phyloP scores from a whole-genome alignment of 2,888 invertebrate genomes.

The Prenolepis imparis region DNA sequence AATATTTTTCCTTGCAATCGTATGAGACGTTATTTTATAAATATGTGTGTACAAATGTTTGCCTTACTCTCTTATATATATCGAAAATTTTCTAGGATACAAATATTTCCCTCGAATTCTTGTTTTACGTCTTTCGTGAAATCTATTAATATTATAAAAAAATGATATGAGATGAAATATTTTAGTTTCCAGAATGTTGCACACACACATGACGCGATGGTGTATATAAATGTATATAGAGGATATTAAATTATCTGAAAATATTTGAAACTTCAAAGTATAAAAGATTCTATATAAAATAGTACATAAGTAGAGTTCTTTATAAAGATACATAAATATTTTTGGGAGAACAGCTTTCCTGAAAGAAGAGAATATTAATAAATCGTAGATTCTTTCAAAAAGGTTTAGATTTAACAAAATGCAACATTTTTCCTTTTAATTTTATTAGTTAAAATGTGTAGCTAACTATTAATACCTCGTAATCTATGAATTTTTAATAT shows the following conservation, averaged over 20 bases:
- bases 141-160: background rate
- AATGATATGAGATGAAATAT: background rate
- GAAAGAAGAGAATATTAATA: background rate
- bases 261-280: background rate
- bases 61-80: background rate
- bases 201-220: background rate
- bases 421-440: background rate
- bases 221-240: background rate
- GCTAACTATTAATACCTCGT: background rate
- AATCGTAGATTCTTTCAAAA: background rate
- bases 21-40: background rate
- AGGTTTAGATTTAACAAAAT: background rate
- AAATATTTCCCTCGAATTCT: background rate
- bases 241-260: constrained; percentile 12
- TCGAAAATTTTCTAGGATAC: constrained; percentile 2
- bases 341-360: background rate
- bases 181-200: constrained; percentile 4
- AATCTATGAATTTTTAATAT: background rate
- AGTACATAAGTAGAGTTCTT: background rate
- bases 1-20: background rate
- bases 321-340: background rate
- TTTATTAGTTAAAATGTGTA: background rate
- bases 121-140: background rate
- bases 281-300: background rate
- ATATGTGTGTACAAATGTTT: constrained; percentile 14